Evolutionary conservation across 2,113 vertebrate species (phyloP).

Genomic region (Ptilonorhynchus violaceus): DNA sequence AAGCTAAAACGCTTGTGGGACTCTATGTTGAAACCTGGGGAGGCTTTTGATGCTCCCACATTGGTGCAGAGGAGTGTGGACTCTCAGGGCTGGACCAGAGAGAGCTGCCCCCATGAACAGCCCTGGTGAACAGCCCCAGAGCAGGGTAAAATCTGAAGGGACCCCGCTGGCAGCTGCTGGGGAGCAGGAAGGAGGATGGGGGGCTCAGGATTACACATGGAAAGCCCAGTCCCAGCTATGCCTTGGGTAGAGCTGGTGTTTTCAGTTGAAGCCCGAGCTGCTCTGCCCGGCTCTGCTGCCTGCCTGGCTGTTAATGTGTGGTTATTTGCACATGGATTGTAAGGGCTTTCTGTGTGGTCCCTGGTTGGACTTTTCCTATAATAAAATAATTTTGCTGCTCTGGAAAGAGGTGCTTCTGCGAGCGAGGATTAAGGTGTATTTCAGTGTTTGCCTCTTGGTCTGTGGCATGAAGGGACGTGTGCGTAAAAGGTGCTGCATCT

Average conservation of each 20-base stretch:
- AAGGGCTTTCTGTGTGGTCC: neutral
- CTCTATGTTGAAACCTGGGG: neutral
- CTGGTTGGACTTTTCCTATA: neutral
- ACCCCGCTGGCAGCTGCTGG: neutral
- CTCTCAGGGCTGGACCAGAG: neutral
- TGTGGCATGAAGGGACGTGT: neutral
- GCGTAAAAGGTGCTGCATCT: neutral
- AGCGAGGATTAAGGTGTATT: neutral
- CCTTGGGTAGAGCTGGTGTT: neutral
- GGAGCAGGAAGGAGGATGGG: neutral
- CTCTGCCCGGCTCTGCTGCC: neutral
- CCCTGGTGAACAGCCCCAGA: neutral
- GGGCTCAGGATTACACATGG: neutral
- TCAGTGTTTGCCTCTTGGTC: neutral
- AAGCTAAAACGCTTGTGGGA: neutral
- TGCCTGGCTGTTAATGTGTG: neutral
- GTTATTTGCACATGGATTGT: neutral
- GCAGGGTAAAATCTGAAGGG: neutral
- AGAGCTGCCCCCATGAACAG: fast-evolving
- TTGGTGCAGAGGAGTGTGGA: neutral
- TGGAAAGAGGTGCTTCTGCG: neutral
- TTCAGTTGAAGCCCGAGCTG: fast-evolving
- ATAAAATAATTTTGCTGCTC: neutral
- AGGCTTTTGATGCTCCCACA: neutral
- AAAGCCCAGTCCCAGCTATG: neutral